Base-by-base conservation (phyloP, 2,888 invertebrate species). In the Beris chalybata region DNA sequence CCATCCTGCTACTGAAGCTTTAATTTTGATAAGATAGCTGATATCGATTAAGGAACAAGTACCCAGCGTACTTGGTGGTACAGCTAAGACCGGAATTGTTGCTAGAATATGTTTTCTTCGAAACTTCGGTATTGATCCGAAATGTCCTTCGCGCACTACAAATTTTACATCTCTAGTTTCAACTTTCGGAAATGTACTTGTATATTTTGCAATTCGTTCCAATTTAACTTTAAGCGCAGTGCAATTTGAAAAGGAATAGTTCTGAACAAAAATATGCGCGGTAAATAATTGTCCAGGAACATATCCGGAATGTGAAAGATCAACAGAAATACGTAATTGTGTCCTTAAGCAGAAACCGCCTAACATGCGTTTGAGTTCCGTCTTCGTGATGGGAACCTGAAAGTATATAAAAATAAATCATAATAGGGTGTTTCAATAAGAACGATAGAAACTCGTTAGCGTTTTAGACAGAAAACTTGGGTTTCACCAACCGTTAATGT, bases 201-300 rank as follows among this genome's bases (percentile, higher is more conserved):
- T 79, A 67, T 79, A 80, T 66, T 74, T 76, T 29, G 79, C 78
- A 71, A 89, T 89, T 85, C 89, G 89, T 72, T 86, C 84, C 32
- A 91, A 79, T 69, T 83, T 83, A 57, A 89, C 81, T 75, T 86
- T 86, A 11, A 91, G 82, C 65, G 84, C 83, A 68, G 85, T 83
- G 53, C 92, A 83, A 70, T 85, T 83, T 44, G 89, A 86, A 74
- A 88, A 88, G 66, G 91, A 90, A 74, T 87, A 86, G 80, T 93
- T 93, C 73, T 91, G 90, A 45, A 90, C 83, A 73, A 89, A 88
- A 11, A 91, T 82, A 70, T 85, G 84, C 48, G 91, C 81, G 1
- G 88, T 86, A 2, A 92, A 87, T 67, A 84, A 83, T 80, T 92
- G 92, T 0, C 91, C 91, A 1, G 90, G 87, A 47, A 89, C 89